These are phyloP conservation scores for Protodeltote pygarga DNA, from an alignment of 2,888 invertebrate species.

Conservation along the genomic window DNA sequence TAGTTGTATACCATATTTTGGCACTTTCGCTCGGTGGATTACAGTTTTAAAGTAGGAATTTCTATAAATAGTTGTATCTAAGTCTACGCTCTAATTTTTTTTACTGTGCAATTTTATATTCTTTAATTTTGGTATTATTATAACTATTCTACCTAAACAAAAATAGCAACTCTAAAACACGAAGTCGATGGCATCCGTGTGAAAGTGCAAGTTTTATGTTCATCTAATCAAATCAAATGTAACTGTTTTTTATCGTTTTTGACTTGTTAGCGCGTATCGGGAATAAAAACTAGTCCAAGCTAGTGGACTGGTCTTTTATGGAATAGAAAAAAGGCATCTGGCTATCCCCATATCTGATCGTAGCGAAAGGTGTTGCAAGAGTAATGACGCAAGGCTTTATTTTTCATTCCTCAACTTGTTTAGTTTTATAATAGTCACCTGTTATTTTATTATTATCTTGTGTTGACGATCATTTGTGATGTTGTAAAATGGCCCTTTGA, in stretches of 20 bases:
- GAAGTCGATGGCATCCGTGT: slow-evolving; percentile 29
- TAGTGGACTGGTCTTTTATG: slow-evolving; percentile 52
- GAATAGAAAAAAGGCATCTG: slow-evolving; percentile 65
- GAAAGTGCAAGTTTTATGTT: slow-evolving; percentile 58
- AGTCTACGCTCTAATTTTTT: no score
- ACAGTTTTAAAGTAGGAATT: no score
- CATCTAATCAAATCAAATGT: slow-evolving; percentile 46
- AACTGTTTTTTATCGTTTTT: slow-evolving; percentile 54
- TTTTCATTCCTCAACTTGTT: background rate
- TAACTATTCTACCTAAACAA: background rate
- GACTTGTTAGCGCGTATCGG: slow-evolving; percentile 46
- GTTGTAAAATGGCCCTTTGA: no score
- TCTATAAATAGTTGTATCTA: no score
- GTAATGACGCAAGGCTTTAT: slow-evolving; percentile 22
- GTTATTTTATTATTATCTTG: no score
- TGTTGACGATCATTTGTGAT: no score
- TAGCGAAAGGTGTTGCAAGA: slow-evolving; percentile 63
- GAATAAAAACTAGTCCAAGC: slow-evolving; percentile 53
- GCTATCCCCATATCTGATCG: slow-evolving; percentile 58
- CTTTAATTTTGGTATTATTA: no score
- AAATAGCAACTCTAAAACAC: slow-evolving; percentile 8
- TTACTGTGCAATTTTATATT: no score
- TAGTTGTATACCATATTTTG: no score
- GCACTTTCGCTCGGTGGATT: no score
- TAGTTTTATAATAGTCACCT: slow-evolving; percentile 2